phyloP scores from a whole-genome alignment of 2,888 invertebrate genomes.

The Alloplasta piceator region DNA sequence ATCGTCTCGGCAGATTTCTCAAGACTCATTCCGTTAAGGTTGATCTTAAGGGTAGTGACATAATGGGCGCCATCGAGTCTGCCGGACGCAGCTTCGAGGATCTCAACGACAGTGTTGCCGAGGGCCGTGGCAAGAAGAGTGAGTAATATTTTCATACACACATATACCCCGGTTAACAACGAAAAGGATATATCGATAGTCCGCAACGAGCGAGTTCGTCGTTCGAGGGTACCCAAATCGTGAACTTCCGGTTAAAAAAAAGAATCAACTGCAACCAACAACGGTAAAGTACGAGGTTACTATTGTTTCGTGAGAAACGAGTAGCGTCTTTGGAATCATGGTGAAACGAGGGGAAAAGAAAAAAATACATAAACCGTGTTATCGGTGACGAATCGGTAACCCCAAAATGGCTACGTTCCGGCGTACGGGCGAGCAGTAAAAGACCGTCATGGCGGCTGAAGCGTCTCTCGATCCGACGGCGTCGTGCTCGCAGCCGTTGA shows the following conservation, averaged over 20 bases:
- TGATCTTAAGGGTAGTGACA: slow-evolving; percentile 93
- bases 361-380: slow-evolving; percentile 18
- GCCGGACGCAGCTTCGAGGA: slow-evolving; percentile 91
- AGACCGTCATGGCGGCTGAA: slow-evolving; percentile 39
- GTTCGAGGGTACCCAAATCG: slow-evolving; percentile 15
- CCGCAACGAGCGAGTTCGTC: neutral
- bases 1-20: slow-evolving; percentile 90
- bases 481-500: slow-evolving; percentile 76
- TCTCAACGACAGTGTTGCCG: slow-evolving; percentile 85
- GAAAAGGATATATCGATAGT: neutral
- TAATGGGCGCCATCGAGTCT: slow-evolving; percentile 91
- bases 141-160: slow-evolving; percentile 81
- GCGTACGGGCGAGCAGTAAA: slow-evolving; percentile 14
- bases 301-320: slow-evolving; percentile 27
- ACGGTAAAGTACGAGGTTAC: slow-evolving; percentile 17
- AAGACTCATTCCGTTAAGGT: slow-evolving; percentile 92
- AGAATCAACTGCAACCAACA: neutral
- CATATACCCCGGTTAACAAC: neutral
- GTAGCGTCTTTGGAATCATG: neutral
- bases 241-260: slow-evolving; percentile 12
- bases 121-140: slow-evolving; percentile 91
- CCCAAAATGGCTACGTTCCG: slow-evolving; percentile 21
- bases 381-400: slow-evolving; percentile 38
- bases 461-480: slow-evolving; percentile 29
- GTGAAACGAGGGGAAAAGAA: neutral